These are phyloP conservation scores for Lamellibrachia columna DNA, from an alignment of 2,888 invertebrate species.

Conservation along the genomic window DNA sequence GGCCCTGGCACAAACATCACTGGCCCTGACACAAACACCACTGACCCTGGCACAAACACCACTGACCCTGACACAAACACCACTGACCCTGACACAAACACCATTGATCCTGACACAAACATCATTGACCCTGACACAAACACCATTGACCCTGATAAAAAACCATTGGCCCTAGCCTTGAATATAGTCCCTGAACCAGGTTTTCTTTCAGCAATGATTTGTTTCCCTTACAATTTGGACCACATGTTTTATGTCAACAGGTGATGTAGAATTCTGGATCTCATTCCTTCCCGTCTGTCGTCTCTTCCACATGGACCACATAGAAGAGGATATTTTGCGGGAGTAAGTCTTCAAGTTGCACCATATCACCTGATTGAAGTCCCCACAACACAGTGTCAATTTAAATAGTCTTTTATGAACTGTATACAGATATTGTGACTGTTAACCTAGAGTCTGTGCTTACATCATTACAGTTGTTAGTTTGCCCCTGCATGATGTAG, in stretches of 20 bases:
- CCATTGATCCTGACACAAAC: too few species aligned
- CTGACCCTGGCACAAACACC: too few species aligned
- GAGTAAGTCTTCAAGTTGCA: slow-evolving; percentile 26
- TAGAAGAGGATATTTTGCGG: slow-evolving; percentile 68
- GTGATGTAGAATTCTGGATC: slow-evolving; percentile 50
- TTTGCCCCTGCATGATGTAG: too few species aligned
- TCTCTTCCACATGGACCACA: slow-evolving; percentile 69
- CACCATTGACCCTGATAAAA: background rate
- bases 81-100: too few species aligned
- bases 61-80: too few species aligned
- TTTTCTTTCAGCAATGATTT: background rate
- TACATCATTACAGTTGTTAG: too few species aligned
- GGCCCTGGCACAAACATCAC: too few species aligned
- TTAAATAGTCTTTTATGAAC: background rate
- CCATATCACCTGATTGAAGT: background rate
- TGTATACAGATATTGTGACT: too few species aligned
- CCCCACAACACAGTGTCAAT: background rate
- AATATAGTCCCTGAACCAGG: background rate
- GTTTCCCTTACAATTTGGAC: background rate
- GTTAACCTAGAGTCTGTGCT: too few species aligned
- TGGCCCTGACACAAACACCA: too few species aligned
- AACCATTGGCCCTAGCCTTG: background rate
- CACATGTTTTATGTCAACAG: slow-evolving; percentile 40
- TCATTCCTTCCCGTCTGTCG: slow-evolving; percentile 51
- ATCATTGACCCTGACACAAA: too few species aligned